phyloP scores from a whole-genome alignment of 1,140 invertebrate genomes.

The Zaprionus taronus region DNA sequence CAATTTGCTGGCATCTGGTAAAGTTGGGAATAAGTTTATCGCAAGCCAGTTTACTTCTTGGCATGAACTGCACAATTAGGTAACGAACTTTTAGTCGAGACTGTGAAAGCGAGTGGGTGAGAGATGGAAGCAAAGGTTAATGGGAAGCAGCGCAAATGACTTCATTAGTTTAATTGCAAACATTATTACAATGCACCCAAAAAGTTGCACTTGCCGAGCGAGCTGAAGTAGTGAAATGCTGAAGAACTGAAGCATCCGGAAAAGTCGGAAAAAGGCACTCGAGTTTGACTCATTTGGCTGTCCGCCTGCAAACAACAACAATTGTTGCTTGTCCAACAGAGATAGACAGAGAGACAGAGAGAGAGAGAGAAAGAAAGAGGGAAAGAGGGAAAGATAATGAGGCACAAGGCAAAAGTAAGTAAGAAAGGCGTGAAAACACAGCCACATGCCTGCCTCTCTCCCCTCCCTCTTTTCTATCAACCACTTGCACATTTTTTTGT shows the following conservation, averaged over 20 bases:
- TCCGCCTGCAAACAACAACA: slow-evolving; percentile 50
- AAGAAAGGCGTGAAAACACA: slow-evolving; percentile 63
- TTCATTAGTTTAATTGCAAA: slow-evolving; percentile 82
- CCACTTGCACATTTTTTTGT: neutral
- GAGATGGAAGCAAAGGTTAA: slow-evolving; percentile 11
- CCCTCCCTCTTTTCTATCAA: neutral
- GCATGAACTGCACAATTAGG: slow-evolving; percentile 15
- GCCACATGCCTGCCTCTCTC: slow-evolving; percentile 18
- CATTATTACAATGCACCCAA: slow-evolving; percentile 61
- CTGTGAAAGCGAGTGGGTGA: neutral
- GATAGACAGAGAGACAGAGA: slow-evolving; percentile 28
- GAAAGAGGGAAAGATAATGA: slow-evolving; percentile 61
- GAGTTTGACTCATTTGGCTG: slow-evolving; percentile 60
- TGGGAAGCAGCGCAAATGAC: slow-evolving; percentile 54
- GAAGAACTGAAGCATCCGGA: slow-evolving; percentile 2
- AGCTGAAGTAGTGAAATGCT: slow-evolving; percentile 2
- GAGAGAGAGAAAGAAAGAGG: slow-evolving; percentile 35
- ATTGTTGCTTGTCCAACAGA: slow-evolving; percentile 53
- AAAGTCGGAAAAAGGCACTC: slow-evolving; percentile 34
- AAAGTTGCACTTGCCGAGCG: slow-evolving; percentile 51
- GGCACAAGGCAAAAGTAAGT: slow-evolving; percentile 43
- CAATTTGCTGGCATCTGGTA: slow-evolving; percentile 14
- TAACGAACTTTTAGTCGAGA: slow-evolving; percentile 7
- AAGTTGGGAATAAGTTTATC: slow-evolving; percentile 32
- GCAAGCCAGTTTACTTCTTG: slow-evolving; percentile 14